Percentiles rank a stretch among this genome's conserved stretches.
Conservation (phyloP, 2,113 vertebrate species). For the Chrysochloris asiatica region DNA sequence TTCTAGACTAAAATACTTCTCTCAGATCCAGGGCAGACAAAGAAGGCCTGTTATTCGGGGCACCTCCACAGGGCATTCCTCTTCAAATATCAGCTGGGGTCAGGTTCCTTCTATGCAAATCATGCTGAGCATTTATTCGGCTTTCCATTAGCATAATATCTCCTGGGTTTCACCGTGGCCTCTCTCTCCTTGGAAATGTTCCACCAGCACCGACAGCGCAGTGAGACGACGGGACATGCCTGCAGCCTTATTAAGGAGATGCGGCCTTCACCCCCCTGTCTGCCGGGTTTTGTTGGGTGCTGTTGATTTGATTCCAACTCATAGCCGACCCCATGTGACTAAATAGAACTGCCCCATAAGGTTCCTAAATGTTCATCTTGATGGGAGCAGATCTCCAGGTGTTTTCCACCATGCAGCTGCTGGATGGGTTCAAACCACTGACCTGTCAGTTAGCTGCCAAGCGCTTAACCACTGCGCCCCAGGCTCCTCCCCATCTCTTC, state of each 20-base stretch:
- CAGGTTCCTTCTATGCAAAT: conserved; percentile 82
- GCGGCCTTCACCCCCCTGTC: neutral
- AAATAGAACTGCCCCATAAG: neutral
- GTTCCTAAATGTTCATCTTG: no score
- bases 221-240: no score
- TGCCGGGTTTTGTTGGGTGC: neutral
- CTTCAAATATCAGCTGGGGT: conserved; percentile 64
- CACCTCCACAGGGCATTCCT: conserved; percentile 72
- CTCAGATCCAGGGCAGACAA: neutral
- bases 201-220: conserved; percentile 27
- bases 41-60: conserved; percentile 69
- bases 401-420: neutral
- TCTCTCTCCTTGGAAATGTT: conserved; percentile 68
- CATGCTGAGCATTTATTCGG: conserved; percentile 73
- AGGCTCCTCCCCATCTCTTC: neutral
- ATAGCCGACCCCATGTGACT: neutral
- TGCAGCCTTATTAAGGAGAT: no score
- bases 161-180: conserved; percentile 41
- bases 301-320: neutral
- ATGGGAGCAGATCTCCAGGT: no score
- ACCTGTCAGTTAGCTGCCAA: neutral
- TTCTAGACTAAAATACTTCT: conserved; percentile 45
- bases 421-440: neutral
- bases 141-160: conserved; percentile 81
- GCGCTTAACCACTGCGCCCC: neutral